These are phyloP conservation scores for Aegotheles bennettii DNA, from an alignment of 2,113 vertebrate species.

Conservation along the genomic window DNA sequence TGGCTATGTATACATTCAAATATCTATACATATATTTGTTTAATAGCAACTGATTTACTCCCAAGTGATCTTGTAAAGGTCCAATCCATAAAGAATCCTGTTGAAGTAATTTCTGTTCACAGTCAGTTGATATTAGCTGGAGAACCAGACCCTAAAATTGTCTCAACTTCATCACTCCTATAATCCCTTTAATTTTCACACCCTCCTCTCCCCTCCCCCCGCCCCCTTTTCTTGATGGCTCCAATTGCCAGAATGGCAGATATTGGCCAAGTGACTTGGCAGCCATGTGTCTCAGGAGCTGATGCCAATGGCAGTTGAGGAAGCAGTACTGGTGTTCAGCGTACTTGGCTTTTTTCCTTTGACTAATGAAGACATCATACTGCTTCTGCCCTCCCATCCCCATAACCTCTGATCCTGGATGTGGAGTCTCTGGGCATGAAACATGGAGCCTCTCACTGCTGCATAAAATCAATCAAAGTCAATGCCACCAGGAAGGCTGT, in stretches of 20 bases:
- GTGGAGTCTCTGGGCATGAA: neutral
- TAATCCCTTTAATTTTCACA: neutral
- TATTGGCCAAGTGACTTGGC: conserved; percentile 18
- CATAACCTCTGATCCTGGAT: conserved; percentile 38
- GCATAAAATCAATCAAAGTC: conserved; percentile 46
- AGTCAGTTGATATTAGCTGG: neutral
- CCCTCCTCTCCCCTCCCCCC: fast-evolving
- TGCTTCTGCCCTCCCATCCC: neutral
- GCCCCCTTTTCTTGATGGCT: neutral
- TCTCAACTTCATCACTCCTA: neutral
- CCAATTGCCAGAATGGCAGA: neutral
- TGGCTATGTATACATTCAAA: neutral
- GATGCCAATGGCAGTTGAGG: conserved; percentile 36
- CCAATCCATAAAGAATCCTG: neutral
- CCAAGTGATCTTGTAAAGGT: neutral
- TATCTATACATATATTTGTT: neutral
- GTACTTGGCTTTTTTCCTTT: conserved; percentile 36
- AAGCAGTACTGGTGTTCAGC: neutral
- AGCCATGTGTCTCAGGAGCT: neutral
- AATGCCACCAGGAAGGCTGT: conserved; percentile 44
- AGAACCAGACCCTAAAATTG: neutral
- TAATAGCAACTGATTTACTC: neutral
- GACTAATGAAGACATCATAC: conserved; percentile 63
- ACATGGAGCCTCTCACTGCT: conserved; percentile 10
- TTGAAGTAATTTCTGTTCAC: neutral